Conservation (phyloP, 1,140 invertebrate species). For the Brachionus paranguensis region DNA sequence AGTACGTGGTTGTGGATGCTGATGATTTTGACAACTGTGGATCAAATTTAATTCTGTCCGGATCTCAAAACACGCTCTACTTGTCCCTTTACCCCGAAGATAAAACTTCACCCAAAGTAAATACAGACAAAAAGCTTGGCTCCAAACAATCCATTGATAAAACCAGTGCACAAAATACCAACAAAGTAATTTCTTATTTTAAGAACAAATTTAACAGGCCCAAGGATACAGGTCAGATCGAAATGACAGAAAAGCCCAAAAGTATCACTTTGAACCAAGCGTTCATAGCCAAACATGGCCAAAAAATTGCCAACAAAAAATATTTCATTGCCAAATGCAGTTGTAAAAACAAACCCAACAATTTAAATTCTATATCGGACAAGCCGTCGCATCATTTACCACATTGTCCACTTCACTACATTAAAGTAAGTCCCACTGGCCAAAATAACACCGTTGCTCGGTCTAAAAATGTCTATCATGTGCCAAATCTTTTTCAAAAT, state of each 20-base stretch:
- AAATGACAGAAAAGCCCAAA: background rate
- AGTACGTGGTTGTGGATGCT: constrained; percentile 21
- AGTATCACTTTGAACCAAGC: background rate
- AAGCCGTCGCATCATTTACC: background rate
- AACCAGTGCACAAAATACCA: background rate
- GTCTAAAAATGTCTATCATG: background rate
- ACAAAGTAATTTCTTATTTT: background rate
- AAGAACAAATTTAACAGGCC: background rate
- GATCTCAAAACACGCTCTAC: background rate
- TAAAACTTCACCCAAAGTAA: background rate
- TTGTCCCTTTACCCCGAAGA: background rate
- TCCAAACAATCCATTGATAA: background rate
- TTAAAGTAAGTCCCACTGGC: background rate
- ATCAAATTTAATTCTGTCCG: constrained; percentile 3
- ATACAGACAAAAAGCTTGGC: background rate
- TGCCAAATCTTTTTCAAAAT: constrained; percentile 38
- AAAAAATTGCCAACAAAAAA: constrained; percentile 29
- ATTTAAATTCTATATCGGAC: background rate
- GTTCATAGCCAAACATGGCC: constrained; percentile 7
- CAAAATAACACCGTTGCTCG: background rate
- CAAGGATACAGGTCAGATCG: background rate
- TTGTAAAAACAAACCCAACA: background rate
- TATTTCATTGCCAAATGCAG: constrained; percentile 11
- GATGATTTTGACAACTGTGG: constrained; percentile 13
- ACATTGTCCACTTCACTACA: background rate